Conservation (phyloP, 2,797 vertebrate species). For the Natrix natrix region DNA sequence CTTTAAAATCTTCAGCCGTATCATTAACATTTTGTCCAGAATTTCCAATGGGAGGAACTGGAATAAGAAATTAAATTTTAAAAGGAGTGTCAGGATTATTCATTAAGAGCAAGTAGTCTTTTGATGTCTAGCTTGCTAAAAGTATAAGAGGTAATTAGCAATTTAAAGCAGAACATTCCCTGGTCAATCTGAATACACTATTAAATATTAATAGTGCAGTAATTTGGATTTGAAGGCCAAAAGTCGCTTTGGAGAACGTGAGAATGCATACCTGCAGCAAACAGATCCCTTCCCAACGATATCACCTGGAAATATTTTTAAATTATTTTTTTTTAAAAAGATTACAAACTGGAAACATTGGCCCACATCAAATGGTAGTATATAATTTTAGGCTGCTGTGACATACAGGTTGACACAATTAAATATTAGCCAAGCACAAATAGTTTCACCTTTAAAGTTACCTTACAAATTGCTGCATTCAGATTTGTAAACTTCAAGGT, state of each 20-base stretch:
- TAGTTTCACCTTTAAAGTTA: not conserved
- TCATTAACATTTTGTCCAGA: not conserved
- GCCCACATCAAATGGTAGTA: not conserved
- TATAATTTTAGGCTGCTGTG: not conserved
- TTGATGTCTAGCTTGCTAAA: not conserved
- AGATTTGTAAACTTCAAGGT: slow-evolving; percentile 20
- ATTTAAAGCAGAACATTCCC: not conserved
- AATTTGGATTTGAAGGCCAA: not conserved
- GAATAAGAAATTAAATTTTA: not conserved
- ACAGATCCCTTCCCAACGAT: not conserved
- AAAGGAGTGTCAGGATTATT: not conserved
- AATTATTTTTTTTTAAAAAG: not conserved
- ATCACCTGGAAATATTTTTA: not conserved
- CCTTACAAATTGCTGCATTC: not conserved
- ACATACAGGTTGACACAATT: not conserved
- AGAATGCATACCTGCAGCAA: not conserved
- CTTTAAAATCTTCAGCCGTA: not conserved
- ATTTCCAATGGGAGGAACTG: not conserved
- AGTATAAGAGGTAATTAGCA: not conserved
- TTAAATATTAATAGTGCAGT: not conserved
- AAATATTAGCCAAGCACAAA: not conserved
- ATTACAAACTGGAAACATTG: not conserved
- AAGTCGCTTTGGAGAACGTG: not conserved
- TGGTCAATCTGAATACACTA: not conserved
- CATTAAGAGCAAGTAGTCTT: not conserved